Base-by-base conservation (phyloP, 1,140 invertebrate species). In the Zaprionus tsacasi region DNA sequence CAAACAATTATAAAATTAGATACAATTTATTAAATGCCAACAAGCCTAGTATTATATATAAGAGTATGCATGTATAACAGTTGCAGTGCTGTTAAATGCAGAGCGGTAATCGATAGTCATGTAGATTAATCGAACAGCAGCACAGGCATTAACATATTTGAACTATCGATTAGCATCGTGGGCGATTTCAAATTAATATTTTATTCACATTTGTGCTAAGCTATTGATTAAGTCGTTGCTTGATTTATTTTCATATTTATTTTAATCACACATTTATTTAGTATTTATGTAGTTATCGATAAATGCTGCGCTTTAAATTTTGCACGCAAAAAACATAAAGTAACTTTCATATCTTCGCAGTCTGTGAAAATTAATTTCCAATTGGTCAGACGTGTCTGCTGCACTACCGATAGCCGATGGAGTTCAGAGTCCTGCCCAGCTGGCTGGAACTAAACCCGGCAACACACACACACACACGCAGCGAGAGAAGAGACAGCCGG, bases 321-420 rank as follows among this genome's bases (percentile, higher is more conserved):
- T 45, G n/a, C 0, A 6, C 5, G 6, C 21, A 45, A 38, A 21
- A 21, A 21, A 21, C 21, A 33, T 55, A 60, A 57, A 61, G 36
- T 10, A 25, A 30, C 33, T 54, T 56, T 54, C 50, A 64, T 57
- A 70, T 68, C 69, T 64, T n/a, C n/a, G 64, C 79, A 68, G 82
- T 48, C 69, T 77, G 82, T 75, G 66, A 66, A 81, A 83, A 83
- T 86, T 50, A 61, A 86, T 83, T 81, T 81, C 15, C 74, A 50
- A 74, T 40, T 56, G 69, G 66, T 57, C 66, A 76, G 80, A 88
- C 82, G 69, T 86, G 82, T 88, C 79, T 74, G 81, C 69, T 33
- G 33, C 25, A 17, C 35, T 10, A 13, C 12, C 50, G 43, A 56
- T 68, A 75, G 57, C 43, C 63, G 40, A 58, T 12, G 21, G 25